These are phyloP conservation scores for Sarcoramphus papa DNA, from an alignment of 2,797 vertebrate genomes.

Conservation along the genomic window DNA sequence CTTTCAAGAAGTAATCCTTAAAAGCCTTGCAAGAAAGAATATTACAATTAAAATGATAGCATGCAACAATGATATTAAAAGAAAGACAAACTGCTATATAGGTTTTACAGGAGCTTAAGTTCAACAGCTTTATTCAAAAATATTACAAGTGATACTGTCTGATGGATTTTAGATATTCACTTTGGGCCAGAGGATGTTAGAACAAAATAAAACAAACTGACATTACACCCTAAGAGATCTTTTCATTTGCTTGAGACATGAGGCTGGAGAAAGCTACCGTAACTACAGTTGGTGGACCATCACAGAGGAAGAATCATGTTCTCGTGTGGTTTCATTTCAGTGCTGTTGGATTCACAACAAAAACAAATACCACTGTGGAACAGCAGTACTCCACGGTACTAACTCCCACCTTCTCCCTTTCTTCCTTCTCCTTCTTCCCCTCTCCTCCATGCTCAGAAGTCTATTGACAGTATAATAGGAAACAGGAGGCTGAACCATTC, in stretches of 20 bases:
- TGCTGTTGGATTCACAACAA: background rate
- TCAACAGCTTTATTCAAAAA: slow-evolving; percentile 63
- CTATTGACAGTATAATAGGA: background rate
- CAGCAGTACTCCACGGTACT: background rate
- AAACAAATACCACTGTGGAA: background rate
- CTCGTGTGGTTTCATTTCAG: slow-evolving; percentile 2
- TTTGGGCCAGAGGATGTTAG: slow-evolving; percentile 24
- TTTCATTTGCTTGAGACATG: background rate
- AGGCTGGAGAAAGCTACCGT: background rate
- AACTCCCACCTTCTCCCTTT: background rate
- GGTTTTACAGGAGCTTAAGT: slow-evolving; percentile 55
- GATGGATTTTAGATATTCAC: slow-evolving; percentile 62
- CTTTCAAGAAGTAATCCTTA: slow-evolving; percentile 81
- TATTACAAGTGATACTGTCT: slow-evolving; percentile 50
- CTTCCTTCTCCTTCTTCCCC: background rate
- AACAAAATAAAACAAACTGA: slow-evolving; percentile 55
- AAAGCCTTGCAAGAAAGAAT: slow-evolving; percentile 71
- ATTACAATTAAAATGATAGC: slow-evolving; percentile 71
- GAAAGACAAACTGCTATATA: slow-evolving; percentile 59
- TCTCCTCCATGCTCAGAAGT: background rate
- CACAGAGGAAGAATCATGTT: background rate
- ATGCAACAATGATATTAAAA: slow-evolving; percentile 53
- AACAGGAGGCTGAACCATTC: background rate
- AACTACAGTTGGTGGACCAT: background rate
- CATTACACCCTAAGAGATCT: slow-evolving; percentile 4